Conservation (phyloP, 2,797 vertebrate species). For the Megaceryle alcyon region DNA sequence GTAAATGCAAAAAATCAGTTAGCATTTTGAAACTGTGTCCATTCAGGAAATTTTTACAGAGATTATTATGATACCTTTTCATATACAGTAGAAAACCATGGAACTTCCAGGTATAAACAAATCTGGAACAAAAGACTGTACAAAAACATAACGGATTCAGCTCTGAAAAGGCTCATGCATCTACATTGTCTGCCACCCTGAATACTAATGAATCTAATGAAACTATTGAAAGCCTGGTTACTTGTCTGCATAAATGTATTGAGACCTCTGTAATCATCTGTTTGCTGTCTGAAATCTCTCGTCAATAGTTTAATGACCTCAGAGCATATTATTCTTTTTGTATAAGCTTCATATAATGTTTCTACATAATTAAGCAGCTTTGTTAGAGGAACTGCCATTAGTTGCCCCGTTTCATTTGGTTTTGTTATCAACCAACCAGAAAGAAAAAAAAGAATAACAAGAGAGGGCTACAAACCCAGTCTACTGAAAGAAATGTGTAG, state of each 20-base stretch:
- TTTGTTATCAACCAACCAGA: conserved; percentile 59
- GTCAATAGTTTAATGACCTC: conserved; percentile 71
- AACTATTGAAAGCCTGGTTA: conserved; percentile 59
- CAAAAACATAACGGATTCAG: conserved; percentile 55
- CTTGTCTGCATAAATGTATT: conserved; percentile 53
- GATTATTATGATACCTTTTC: background rate
- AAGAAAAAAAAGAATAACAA: conserved; percentile 50
- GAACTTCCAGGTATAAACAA: conserved; percentile 59
- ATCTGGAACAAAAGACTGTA: conserved; percentile 56
- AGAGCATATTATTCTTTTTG: conserved; percentile 62
- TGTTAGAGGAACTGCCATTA: conserved; percentile 67
- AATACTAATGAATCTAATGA: conserved; percentile 69
- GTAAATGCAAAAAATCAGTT: background rate
- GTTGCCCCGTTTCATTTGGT: conserved; percentile 62
- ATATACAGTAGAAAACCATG: background rate
- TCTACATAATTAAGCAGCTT: conserved; percentile 74
- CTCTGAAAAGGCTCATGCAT: conserved; percentile 60
- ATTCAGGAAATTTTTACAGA: background rate
- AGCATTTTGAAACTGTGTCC: background rate
- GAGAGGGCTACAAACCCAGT: conserved; percentile 23
- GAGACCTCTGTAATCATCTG: conserved; percentile 65
- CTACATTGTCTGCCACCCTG: conserved; percentile 60
- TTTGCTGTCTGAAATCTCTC: conserved; percentile 66
- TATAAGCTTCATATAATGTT: conserved; percentile 64
- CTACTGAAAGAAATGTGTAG: conserved; percentile 29